A percentile compares a stretch with the other conserved stretches of the same genome.
These are phyloP conservation scores for Scomber colias DNA, from an alignment of 2,113 vertebrate species.

Conservation along the genomic window DNA sequence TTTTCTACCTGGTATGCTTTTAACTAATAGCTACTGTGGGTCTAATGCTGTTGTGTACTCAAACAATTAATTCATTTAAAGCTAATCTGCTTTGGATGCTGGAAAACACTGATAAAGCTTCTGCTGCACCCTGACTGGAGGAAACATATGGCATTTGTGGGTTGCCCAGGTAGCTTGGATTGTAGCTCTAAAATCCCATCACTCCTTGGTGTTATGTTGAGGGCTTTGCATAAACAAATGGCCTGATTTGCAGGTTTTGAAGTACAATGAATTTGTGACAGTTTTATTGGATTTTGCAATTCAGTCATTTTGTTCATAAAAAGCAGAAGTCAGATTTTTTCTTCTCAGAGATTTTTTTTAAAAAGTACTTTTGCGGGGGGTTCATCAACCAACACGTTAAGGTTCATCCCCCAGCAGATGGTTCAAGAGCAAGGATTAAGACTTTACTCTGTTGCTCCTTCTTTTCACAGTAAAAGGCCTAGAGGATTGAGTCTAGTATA, in stretches of 20 bases:
- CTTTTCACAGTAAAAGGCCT: slow-evolving; percentile 56
- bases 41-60: slow-evolving; percentile 1
- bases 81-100: not conserved
- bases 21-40: not conserved
- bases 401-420: slow-evolving; percentile 67
- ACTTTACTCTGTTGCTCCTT: slow-evolving; percentile 65
- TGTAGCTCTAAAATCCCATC: slow-evolving; percentile 56
- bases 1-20: not conserved
- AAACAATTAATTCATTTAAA: not conserved
- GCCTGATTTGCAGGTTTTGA: slow-evolving; percentile 39
- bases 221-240: slow-evolving; percentile 69
- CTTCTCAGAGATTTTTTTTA: not conserved
- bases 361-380: slow-evolving; percentile 10
- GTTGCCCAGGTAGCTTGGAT: slow-evolving; percentile 31
- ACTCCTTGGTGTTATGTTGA: slow-evolving; percentile 7
- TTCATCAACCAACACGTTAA: slow-evolving; percentile 26
- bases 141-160: slow-evolving; percentile 64
- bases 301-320: slow-evolving; percentile 10
- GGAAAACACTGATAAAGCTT: slow-evolving; percentile 24
- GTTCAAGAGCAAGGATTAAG: slow-evolving; percentile 71
- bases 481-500: slow-evolving; percentile 60
- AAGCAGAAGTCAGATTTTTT: not conserved
- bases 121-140: slow-evolving; percentile 41
- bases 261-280: not conserved
- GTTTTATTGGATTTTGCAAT: slow-evolving; percentile 28